Evolutionary conservation across 2,113 vertebrate genomes (phyloP).

Genomic region (Syngnathoides biaculeatus): DNA sequence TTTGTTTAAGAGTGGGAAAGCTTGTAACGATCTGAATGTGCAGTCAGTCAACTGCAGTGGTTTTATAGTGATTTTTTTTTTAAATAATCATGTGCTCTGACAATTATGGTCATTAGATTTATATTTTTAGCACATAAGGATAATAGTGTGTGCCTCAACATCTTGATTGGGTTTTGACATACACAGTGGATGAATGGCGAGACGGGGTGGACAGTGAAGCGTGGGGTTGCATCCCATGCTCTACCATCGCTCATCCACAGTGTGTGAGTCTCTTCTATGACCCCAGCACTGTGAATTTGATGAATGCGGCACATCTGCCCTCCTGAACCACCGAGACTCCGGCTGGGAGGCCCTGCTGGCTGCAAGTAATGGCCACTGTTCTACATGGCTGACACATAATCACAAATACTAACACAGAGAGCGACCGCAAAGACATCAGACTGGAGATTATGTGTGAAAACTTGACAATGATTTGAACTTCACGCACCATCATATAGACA

Average conservation of each 20-base stretch:
- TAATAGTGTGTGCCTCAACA: neutral
- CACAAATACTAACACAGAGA: conserved; percentile 33
- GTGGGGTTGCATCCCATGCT: conserved; percentile 59
- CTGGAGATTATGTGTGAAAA: conserved; percentile 16
- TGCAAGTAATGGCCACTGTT: conserved; percentile 82
- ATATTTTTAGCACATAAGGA: neutral
- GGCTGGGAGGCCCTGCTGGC: conserved; percentile 76
- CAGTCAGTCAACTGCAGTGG: neutral
- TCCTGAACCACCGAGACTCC: conserved; percentile 79
- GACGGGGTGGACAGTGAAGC: conserved; percentile 51
- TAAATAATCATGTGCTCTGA: neutral
- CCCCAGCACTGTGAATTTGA: conserved; percentile 80
- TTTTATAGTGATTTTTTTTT: neutral
- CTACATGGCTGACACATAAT: conserved; percentile 69
- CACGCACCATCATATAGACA: neutral
- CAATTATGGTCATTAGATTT: neutral
- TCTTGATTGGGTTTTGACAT: conserved; percentile 7
- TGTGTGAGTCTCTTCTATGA: conserved; percentile 80
- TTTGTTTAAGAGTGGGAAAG: neutral
- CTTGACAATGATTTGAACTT: conserved; percentile 1
- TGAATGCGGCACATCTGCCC: conserved; percentile 88
- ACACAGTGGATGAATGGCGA: conserved; percentile 19
- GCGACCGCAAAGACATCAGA: neutral
- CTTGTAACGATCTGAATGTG: no score
- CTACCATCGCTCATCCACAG: conserved; percentile 83